Conservation (phyloP, 2,797 vertebrate species). For the Spondyliosoma cantharus region DNA sequence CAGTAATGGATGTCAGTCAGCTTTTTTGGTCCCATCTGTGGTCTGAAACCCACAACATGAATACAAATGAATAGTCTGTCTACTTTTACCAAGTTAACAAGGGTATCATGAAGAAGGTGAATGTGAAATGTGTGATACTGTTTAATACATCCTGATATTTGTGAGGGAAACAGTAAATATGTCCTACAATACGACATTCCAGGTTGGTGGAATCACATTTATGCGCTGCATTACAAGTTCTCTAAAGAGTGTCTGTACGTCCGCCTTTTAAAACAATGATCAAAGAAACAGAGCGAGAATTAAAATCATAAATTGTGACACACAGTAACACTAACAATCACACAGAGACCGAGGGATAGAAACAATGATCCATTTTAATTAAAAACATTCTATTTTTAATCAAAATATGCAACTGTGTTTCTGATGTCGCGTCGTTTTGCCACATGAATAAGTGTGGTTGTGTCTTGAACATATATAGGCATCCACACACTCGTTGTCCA, state of each 20-base stretch:
- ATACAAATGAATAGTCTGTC: too few species aligned
- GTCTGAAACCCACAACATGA: too few species aligned
- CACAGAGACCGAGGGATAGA: slow-evolving; percentile 67
- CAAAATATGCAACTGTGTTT: slow-evolving; percentile 84
- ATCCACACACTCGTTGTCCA: slow-evolving; percentile 25
- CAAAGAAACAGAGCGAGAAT: not conserved
- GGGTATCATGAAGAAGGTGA: not conserved
- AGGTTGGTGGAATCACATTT: not conserved
- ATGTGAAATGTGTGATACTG: not conserved
- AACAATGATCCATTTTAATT: slow-evolving; percentile 82
- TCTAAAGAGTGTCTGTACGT: too few species aligned
- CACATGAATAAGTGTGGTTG: slow-evolving; percentile 60
- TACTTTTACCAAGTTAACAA: too few species aligned
- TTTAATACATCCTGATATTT: not conserved
- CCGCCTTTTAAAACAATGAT: not conserved
- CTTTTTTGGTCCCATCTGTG: too few species aligned
- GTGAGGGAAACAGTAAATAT: not conserved
- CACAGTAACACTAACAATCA: slow-evolving; percentile 26
- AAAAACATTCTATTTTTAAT: slow-evolving; percentile 85
- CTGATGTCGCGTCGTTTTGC: slow-evolving; percentile 62
- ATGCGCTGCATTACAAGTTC: not conserved
- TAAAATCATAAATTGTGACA: not conserved
- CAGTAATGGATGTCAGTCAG: not conserved
- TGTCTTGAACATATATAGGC: slow-evolving; percentile 50
- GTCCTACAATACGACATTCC: not conserved